phyloP scores from a whole-genome alignment of 1,140 invertebrate genomes.

The Archivesica marissinica region DNA sequence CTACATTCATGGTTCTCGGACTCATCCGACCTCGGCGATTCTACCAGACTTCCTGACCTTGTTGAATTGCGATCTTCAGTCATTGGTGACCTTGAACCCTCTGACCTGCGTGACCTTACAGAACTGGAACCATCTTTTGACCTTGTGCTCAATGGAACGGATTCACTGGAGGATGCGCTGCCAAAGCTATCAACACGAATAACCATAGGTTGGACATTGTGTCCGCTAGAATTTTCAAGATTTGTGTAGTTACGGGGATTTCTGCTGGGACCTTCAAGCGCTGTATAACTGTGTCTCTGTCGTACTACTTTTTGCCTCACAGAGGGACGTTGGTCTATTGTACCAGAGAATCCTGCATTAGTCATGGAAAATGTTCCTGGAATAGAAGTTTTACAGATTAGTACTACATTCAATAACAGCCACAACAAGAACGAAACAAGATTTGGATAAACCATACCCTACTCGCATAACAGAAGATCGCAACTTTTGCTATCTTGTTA shows the following conservation, averaged over 20 bases:
- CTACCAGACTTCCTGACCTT: not conserved
- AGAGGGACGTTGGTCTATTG: not conserved
- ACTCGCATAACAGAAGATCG: too few species aligned
- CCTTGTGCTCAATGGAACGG: not conserved
- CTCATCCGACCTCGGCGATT: slow-evolving; percentile 1
- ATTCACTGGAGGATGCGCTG: not conserved
- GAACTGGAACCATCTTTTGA: not conserved
- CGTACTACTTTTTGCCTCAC: slow-evolving; percentile 1
- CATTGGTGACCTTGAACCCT: slow-evolving; percentile 13
- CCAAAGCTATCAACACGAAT: not conserved
- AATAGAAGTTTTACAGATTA: too few species aligned
- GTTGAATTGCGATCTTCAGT: not conserved
- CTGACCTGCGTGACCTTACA: slow-evolving; percentile 16
- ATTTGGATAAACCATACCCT: too few species aligned
- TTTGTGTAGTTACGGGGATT: not conserved
- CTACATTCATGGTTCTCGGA: not conserved
- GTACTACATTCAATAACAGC: too few species aligned
- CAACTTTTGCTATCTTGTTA: too few species aligned
- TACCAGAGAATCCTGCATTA: not conserved
- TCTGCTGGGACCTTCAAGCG: not conserved
- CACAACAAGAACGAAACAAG: too few species aligned
- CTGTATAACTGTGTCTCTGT: not conserved
- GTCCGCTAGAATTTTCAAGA: not conserved
- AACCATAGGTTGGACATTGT: not conserved
- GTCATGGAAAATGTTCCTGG: not conserved